Percentiles rank a stretch among this genome's conserved stretches.
These are phyloP conservation scores for Spodoptera littoralis DNA, from an alignment of 2,888 invertebrate species.

Conservation along the genomic window DNA sequence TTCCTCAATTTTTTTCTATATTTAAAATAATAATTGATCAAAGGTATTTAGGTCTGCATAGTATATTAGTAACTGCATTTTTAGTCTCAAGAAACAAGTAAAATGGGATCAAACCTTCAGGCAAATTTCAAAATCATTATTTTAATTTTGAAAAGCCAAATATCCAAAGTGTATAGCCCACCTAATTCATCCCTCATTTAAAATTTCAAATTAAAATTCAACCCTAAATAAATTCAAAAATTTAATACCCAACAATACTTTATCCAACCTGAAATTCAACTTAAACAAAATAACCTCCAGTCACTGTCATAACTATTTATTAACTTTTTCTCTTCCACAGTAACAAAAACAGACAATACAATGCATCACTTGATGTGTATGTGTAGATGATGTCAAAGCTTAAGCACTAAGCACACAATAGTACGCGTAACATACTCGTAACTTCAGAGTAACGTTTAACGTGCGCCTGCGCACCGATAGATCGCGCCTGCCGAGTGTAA, in stretches of 20 bases:
- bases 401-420: slow-evolving; percentile 57
- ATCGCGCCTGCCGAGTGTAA: slow-evolving; percentile 75
- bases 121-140: too few species aligned
- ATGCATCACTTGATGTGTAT: slow-evolving; percentile 14
- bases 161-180: too few species aligned
- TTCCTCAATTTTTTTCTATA: too few species aligned
- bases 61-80: too few species aligned
- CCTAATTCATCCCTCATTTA: neutral
- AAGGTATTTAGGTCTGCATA: too few species aligned
- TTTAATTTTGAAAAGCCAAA: too few species aligned
- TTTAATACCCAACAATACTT: slow-evolving; percentile 1
- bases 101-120: too few species aligned
- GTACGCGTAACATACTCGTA: slow-evolving; percentile 57
- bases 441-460: slow-evolving; percentile 44
- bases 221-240: neutral
- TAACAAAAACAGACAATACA: slow-evolving; percentile 16
- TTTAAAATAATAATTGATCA: too few species aligned
- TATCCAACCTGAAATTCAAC: neutral
- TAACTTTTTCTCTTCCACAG: neutral
- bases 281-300: too few species aligned
- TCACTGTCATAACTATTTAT: neutral
- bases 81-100: too few species aligned
- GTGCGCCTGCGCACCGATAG: slow-evolving; percentile 58
- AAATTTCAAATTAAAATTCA: neutral
- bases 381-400: slow-evolving; percentile 43